Base-by-base conservation (phyloP, 2,113 vertebrate genomes). In the Chrysochloris asiatica region DNA sequence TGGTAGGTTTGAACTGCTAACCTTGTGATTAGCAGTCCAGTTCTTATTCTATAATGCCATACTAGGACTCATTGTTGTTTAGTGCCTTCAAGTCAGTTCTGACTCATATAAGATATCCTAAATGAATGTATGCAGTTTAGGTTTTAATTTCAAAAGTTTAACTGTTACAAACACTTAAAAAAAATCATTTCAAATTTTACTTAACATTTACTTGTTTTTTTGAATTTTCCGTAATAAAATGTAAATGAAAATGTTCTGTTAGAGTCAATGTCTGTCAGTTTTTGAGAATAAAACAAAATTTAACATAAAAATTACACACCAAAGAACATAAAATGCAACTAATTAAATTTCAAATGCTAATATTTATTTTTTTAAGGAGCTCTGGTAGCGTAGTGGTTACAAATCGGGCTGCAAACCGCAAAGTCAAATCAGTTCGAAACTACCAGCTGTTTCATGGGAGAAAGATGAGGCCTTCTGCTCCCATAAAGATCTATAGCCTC, bases 241-340 rank as follows among this genome's bases (percentile, higher is more conserved):
- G 61, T 79, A 67, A 12, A 81, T 73, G 72, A 90, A 69, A 69
- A 88, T 82, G 89, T 95, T 94, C 33, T 94, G 10, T 43, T 92
- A 1, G 1, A 76, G 22, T 77, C 28, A 95, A 80, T 80, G 73
- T 88, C 89, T 91, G 45, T 16, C 50, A 85, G 45, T 93, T 85
- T 92, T 9, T 81, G 38, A 17, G 78, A 88, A 8, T 67, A 7
- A 79, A 87, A 50, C 41, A 92, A 90, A 88, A 43, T 47, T 75
- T 67, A 61, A 78, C 36, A 88, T 45, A 28, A 92, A 92, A 88
- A 86, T 92, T 19, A 93, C 21, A 93, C 93, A 47, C 12, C 36
- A 88, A 80, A 16, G 86, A 91, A 16, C 12, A 84, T 11, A 85
- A 82, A 86, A 81, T 73, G 12, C 71, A 89, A 93, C 65, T 63